These are phyloP conservation scores for Nannoperca obscura DNA, from an alignment of 2,797 vertebrate genomes.

Conservation along the genomic window DNA sequence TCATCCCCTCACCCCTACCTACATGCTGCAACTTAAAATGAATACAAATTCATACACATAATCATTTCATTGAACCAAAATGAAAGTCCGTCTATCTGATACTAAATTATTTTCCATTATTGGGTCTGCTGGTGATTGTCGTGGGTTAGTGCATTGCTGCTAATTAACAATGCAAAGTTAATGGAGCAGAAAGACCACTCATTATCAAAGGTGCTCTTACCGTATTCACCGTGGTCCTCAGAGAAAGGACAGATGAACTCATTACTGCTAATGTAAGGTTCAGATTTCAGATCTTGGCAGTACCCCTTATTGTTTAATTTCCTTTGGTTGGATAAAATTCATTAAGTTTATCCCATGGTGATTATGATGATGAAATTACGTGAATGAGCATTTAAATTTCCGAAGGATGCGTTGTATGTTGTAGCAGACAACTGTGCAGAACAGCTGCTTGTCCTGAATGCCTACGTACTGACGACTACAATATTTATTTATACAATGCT, in stretches of 20 bases:
- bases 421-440: constrained; percentile 28
- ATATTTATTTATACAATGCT: neutral
- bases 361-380: constrained; percentile 32
- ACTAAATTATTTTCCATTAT: neutral
- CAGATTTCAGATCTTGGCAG: constrained; percentile 25
- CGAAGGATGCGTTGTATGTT: neutral
- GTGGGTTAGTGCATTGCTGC: neutral
- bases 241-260: constrained; percentile 6
- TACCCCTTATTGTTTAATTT: constrained; percentile 32
- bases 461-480: neutral
- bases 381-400: constrained; percentile 33
- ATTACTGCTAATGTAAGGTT: constrained; percentile 9
- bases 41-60: neutral
- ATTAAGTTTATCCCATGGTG: constrained; percentile 23
- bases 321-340: constrained; percentile 31
- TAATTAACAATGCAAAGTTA: neutral
- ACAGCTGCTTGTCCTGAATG: constrained; percentile 20
- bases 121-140: neutral
- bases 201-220: neutral
- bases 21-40: neutral
- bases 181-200: neutral
- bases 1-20: neutral
- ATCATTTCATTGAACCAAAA: neutral
- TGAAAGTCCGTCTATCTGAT: neutral
- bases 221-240: neutral